A percentile compares a stretch with the other conserved stretches of the same genome.
These are phyloP conservation scores for Chlorodrepanis virens DNA, from an alignment of 2,113 vertebrate genomes.

Conservation along the genomic window DNA sequence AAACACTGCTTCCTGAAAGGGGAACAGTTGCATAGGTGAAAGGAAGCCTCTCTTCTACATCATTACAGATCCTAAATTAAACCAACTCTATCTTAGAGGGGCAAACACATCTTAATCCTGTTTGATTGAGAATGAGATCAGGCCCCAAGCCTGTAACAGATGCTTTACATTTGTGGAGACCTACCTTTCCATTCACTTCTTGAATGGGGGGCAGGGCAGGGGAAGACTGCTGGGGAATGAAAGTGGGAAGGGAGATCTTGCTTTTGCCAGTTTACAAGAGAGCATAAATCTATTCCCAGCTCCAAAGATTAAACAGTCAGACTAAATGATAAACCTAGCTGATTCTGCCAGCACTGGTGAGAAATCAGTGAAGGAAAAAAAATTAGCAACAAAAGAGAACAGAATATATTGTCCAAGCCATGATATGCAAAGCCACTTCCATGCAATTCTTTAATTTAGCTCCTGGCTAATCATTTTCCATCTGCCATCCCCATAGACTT, in stretches of 20 bases:
- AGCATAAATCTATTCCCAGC: neutral
- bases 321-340: neutral
- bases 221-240: neutral
- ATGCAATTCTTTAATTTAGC: neutral
- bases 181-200: neutral
- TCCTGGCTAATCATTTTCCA: neutral
- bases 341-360: neutral
- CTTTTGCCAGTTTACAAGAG: neutral
- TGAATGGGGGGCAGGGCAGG: neutral
- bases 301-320: neutral
- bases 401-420: neutral
- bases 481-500: conserved; percentile 19
- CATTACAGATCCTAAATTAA: neutral
- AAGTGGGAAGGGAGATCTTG: neutral
- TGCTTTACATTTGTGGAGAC: neutral
- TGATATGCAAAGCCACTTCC: neutral
- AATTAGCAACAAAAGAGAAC: neutral
- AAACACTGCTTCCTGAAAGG: neutral
- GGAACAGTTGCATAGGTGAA: neutral
- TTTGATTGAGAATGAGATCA: neutral
- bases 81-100: neutral
- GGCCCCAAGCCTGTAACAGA: neutral
- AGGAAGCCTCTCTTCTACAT: neutral
- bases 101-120: neutral
- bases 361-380: neutral